Base-by-base conservation (phyloP, 2,888 invertebrate genomes). In the Rhimphoctona megacephalus region DNA sequence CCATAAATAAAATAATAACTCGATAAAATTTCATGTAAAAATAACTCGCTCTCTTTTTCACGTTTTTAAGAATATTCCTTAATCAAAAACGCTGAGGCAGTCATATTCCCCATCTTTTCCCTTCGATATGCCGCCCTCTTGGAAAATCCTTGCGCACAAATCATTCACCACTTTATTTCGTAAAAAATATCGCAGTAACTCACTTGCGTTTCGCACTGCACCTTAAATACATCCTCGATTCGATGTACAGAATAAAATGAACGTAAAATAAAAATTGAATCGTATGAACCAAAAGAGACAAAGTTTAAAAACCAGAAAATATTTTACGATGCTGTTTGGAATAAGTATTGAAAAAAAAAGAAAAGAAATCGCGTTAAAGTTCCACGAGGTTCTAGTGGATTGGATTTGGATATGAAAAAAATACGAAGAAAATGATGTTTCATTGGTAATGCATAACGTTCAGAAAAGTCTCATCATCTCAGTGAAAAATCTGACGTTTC, bases 401-500 rank as follows among this genome's bases (percentile, higher is more conserved):
- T 22, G 30, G 9, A 19, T 54, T 52, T 33, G 4, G n/a, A 11
- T 17, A 17, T 54, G 22, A 54, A 17, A 73, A 30, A 73, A 33
- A 72, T 25, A 57, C 33, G 61, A 66, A 66, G 66, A 64, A 46
- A 72, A 36, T 1, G 14, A 81, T 43, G 30, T 36, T 74, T 57
- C 36, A 14, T 22, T 19, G 36, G 52, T 17, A 8, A 36, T 67
- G n/a, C 11, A 73, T 72, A 77, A 86, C 78, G 73, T 73, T 81
- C 78, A 69, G 69, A n/a, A 81, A 80, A 76, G 14, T 67, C 67
- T 85, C 2, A 0, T n/a, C 57, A 77, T 80, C 82, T 79, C 57
- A 49, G 46, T 57, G 46, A 76, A 80, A 80, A 76, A 83, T 86
- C 72, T 77, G 76, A 83, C 66, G 83, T 80, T 83, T 80, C 66